phyloP scores from a whole-genome alignment of 2,113 vertebrate species.

The Noturus placidus region DNA sequence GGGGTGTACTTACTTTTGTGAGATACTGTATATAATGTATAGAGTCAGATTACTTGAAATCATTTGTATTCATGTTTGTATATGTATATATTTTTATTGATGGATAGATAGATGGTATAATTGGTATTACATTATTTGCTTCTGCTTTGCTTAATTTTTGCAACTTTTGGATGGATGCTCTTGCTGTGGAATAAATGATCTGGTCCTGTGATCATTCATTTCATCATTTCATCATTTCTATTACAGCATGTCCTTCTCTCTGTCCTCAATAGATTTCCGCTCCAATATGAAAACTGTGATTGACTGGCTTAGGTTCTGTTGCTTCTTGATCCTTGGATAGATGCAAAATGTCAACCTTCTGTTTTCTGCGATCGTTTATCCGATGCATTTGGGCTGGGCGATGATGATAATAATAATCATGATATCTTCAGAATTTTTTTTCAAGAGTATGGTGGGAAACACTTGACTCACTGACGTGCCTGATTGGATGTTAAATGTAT shows the following conservation, averaged over 20 bases:
- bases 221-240: background rate
- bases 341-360: background rate
- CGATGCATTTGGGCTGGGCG: background rate
- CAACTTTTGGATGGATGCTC: background rate
- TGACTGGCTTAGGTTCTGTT: background rate
- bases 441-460: too few relatives aligned
- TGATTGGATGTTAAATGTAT: background rate
- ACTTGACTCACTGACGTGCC: background rate
- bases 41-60: background rate
- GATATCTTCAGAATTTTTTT: background rate
- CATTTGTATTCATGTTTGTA: background rate
- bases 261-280: background rate
- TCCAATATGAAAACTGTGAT: background rate
- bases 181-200: background rate
- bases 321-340: background rate
- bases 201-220: background rate
- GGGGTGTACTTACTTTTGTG: too few relatives aligned
- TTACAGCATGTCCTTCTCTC: background rate
- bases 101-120: background rate
- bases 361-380: background rate
- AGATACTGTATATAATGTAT: background rate
- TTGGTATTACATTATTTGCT: background rate
- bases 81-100: too few relatives aligned
- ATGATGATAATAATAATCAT: background rate
- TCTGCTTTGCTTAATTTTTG: background rate